A percentile compares a stretch with the other conserved stretches of the same genome.
These are phyloP conservation scores for Zaprionus africanus DNA, from an alignment of 1,140 invertebrate species.

Conservation along the genomic window DNA sequence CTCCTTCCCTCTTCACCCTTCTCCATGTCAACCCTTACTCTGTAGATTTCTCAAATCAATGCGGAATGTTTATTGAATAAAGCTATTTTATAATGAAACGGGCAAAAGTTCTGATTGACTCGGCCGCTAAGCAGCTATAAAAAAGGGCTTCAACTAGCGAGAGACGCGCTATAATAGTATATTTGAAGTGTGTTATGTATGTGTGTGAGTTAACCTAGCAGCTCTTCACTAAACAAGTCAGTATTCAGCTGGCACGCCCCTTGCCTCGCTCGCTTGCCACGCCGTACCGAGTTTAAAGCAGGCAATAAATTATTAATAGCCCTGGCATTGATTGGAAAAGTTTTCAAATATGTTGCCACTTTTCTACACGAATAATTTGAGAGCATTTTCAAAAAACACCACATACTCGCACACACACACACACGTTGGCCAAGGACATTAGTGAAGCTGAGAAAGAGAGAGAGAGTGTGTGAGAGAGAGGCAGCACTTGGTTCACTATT, in stretches of 20 bases:
- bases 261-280: no score
- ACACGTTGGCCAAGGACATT: constrained; percentile 20
- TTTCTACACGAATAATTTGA: constrained; percentile 83
- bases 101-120: constrained; percentile 73
- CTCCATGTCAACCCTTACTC: neutral
- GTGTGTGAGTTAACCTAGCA: constrained; percentile 2
- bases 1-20: neutral
- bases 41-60: neutral
- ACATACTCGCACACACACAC: constrained; percentile 28
- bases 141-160: constrained; percentile 19
- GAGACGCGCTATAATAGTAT: constrained; percentile 2
- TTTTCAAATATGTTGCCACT: constrained; percentile 83
- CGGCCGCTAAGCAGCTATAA: constrained; percentile 62
- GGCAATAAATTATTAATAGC: constrained; percentile 83
- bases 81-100: constrained; percentile 75
- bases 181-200: neutral
- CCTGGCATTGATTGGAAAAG: constrained; percentile 81
- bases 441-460: neutral
- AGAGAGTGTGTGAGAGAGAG: neutral
- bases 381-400: constrained; percentile 64
- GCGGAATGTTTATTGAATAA: constrained; percentile 52
- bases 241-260: neutral
- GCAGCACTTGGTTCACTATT: constrained; percentile 69
- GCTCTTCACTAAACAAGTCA: constrained; percentile 20
- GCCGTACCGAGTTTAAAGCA: constrained; percentile 62